Percentiles rank a stretch among this genome's conserved stretches.
Evolutionary conservation across 2,113 vertebrate species (phyloP).

Genomic region (Pseudonaja textilis): DNA sequence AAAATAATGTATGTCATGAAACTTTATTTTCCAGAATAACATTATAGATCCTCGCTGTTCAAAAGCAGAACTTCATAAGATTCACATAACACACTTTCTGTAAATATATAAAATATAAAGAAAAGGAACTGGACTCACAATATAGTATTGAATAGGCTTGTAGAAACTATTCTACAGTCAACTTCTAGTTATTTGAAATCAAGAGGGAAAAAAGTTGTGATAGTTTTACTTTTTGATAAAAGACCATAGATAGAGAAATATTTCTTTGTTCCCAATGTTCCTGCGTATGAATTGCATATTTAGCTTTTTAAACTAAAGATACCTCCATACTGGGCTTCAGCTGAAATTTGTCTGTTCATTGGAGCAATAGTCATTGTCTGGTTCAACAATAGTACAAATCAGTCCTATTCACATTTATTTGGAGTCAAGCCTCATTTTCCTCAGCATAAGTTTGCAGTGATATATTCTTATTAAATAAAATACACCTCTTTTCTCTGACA

Average conservation of each 20-base stretch:
- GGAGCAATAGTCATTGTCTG: background rate
- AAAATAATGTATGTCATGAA: conserved; percentile 10
- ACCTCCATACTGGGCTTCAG: background rate
- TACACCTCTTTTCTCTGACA: background rate
- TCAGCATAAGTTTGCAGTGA: background rate
- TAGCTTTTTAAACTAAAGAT: background rate
- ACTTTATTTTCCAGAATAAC: background rate
- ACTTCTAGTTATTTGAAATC: background rate
- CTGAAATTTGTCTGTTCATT: background rate
- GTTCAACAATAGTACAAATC: background rate
- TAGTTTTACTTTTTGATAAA: background rate
- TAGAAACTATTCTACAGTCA: background rate
- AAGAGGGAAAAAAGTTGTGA: background rate
- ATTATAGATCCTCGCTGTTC: background rate
- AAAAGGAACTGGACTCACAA: background rate
- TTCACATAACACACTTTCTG: background rate
- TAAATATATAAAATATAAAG: background rate
- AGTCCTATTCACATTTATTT: background rate
- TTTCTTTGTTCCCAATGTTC: background rate
- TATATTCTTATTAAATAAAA: background rate
- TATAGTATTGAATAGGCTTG: background rate
- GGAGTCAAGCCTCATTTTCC: background rate
- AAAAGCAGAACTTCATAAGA: background rate
- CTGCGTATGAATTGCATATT: background rate
- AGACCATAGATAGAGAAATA: background rate